Evolutionary conservation across 2,113 vertebrate genomes (phyloP), one percentile per base, ranked within the genome.

Genomic region (Tonatia bakeri): DNA sequence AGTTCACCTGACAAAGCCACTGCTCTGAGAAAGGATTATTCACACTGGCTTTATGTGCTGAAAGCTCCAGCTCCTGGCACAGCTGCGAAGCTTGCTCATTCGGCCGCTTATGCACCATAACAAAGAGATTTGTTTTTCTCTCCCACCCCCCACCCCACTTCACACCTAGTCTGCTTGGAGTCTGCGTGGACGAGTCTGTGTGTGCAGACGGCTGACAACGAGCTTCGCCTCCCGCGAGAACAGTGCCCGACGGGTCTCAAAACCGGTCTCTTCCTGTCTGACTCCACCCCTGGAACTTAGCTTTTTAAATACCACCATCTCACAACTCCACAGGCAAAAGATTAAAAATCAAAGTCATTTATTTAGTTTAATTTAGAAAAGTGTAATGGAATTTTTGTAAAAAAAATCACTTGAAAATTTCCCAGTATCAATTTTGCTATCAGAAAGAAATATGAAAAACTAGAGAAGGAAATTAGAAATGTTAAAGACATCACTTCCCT

Each of bases 1-100:
- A 98, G 98, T 98, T 99, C 99, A 98, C 98, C 99, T 98, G 98
- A 98, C 99, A 99, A 98, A 98, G 98, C 98, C 97, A 96, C 95
- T 91, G 97, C 92, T 96, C 97, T 54, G 96, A 95, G 98, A 98
- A 98, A 98, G 98, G 99, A 98, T 99, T 99, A 99, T 98, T 98
- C 98, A 98, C 98, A 98, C 98, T 97, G 76, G 98, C 98, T 98
- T 98, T 98, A 98, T 97, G 93, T 97, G 98, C 97, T 98, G 98
- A 98, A 98, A 98, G 98, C 98, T 97, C 98, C 98, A 98, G 98
- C 94, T 97, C 94, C 97, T 87, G 13, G 88, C 0, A 97, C 98
- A 99, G 98, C 98, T 99, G 98, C 98, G 96, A 96, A 91, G 97
- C 97, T 98, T 95, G 94, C 94, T 96, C 95, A 64, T 96, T 96